phyloP scores from a whole-genome alignment of 2,888 invertebrate genomes.

The Ochlodes sylvanus region DNA sequence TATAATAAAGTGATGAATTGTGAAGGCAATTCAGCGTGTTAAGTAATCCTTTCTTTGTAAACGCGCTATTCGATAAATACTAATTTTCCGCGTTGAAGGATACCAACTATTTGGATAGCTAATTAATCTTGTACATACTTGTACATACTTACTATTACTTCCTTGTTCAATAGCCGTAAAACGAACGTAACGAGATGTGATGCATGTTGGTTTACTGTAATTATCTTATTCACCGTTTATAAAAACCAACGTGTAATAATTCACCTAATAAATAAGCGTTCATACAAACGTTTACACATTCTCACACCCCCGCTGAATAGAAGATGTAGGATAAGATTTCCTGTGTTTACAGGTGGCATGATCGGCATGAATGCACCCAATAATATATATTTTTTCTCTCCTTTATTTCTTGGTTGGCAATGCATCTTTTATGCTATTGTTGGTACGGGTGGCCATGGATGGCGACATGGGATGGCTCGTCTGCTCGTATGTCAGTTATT shows the following conservation, averaged over 20 bases:
- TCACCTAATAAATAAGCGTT: no score
- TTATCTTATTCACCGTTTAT: conserved; percentile 13
- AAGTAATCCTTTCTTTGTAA: conserved; percentile 25
- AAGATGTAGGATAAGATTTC: no score
- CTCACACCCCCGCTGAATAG: no score
- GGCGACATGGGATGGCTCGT: no score
- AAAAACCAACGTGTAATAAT: neutral
- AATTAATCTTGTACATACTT: conserved; percentile 4
- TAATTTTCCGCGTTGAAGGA: conserved; percentile 34
- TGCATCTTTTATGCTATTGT: no score
- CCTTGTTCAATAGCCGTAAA: conserved; percentile 29
- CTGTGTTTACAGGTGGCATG: no score
- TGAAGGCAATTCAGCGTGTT: conserved; percentile 1
- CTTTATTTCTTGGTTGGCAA: no score
- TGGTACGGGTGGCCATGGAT: no score
- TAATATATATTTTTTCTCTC: no score
- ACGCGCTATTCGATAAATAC: conserved; percentile 25
- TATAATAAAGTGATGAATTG: conserved; percentile 12
- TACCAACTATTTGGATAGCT: conserved; percentile 23
- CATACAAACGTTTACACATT: no score
- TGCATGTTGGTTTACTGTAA: conserved; percentile 1
- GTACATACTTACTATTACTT: neutral
- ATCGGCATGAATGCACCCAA: no score
- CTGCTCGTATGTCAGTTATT: no score
- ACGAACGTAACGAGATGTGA: conserved; percentile 28